phyloP scores from a whole-genome alignment of 1,140 invertebrate genomes.

The Bombus picipes region DNA sequence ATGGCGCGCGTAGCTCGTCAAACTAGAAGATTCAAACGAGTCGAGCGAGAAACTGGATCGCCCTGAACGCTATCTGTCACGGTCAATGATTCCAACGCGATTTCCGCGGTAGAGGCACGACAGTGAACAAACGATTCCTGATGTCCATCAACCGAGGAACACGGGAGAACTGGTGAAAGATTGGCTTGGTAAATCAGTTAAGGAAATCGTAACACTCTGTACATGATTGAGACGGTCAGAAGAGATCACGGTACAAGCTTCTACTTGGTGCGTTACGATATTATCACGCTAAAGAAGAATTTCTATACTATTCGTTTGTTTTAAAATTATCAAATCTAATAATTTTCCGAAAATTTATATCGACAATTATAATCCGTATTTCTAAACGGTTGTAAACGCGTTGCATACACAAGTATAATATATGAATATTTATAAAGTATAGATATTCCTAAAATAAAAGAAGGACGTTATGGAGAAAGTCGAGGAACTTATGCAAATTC shows the following conservation, averaged over 20 bases:
- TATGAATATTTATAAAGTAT: too few species aligned
- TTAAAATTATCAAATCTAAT: neutral
- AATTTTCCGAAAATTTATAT: too few species aligned
- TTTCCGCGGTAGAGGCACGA: constrained; percentile 57
- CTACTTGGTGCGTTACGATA: neutral
- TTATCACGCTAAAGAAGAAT: neutral
- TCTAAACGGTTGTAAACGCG: neutral
- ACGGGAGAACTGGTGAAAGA: constrained; percentile 31
- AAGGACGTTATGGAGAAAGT: too few species aligned
- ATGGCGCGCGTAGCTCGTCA: constrained; percentile 39
- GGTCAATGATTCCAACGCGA: constrained; percentile 62
- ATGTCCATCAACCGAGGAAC: constrained; percentile 54
- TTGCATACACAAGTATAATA: accelerated
- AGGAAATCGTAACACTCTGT: constrained; percentile 3
- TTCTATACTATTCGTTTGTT: neutral
- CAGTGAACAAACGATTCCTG: constrained; percentile 54
- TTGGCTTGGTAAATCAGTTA: constrained; percentile 23
- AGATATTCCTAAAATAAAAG: too few species aligned
- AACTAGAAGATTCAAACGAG: constrained; percentile 54
- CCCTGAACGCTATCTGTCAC: constrained; percentile 60
- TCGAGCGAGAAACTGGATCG: constrained; percentile 59
- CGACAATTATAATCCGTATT: too few species aligned
- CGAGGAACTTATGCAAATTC: too few species aligned
- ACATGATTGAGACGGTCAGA: neutral
- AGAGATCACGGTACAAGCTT: constrained; percentile 2